These are phyloP conservation scores for Heliconius ethilla DNA, from an alignment of 2,888 invertebrate genomes.

Conservation along the genomic window DNA sequence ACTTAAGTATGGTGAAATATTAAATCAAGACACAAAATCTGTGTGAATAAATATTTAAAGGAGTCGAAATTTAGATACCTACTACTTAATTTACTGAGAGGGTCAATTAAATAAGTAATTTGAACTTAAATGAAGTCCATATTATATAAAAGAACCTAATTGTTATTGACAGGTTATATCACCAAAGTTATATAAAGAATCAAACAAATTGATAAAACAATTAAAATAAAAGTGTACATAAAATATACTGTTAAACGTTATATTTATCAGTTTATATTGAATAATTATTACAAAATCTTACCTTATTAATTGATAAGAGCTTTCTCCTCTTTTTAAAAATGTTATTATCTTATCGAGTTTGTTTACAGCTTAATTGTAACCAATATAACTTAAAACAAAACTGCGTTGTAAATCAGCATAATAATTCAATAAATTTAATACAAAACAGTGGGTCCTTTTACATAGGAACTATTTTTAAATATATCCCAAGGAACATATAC, in stretches of 20 bases:
- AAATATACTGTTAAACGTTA: not conserved
- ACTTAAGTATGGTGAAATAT: no score
- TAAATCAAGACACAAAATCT: no score
- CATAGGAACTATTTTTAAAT: not conserved
- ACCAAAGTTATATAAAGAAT: slow-evolving; percentile 10
- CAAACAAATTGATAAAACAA: not conserved
- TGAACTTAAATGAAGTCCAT: not conserved
- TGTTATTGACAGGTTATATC: slow-evolving; percentile 29
- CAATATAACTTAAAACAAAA: not conserved
- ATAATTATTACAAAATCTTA: not conserved
- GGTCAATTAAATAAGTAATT: not conserved
- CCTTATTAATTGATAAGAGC: not conserved
- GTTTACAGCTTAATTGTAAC: not conserved
- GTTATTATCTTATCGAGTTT: not conserved
- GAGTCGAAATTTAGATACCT: no score
- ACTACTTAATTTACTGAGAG: no score
- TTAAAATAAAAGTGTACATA: not conserved
- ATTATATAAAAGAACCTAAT: slow-evolving; percentile 37
- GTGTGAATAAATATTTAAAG: no score
- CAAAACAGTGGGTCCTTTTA: not conserved
- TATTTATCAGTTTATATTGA: not conserved
- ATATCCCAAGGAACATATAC: no score
- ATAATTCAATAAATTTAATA: not conserved
- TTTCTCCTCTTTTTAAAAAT: not conserved
- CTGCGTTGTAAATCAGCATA: not conserved